Evolutionary conservation across 1,140 invertebrate genomes (phyloP).

Genomic region (Odontomachus brunneus): DNA sequence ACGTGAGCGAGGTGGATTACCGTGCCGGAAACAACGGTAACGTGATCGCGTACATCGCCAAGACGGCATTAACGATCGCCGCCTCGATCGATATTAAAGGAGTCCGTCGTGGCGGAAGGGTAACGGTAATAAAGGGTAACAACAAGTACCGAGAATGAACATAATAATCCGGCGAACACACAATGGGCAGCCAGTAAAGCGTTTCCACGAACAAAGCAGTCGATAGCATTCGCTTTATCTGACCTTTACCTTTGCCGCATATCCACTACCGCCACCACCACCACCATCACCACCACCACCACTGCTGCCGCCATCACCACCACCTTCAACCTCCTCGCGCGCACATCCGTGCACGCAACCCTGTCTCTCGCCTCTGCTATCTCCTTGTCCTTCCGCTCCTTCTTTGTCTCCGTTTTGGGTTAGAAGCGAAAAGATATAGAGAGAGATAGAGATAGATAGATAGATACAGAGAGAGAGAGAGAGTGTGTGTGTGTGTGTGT

Average conservation of each 20-base stretch:
- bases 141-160: constrained; percentile 40
- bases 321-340: constrained; percentile 23
- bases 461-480: no score
- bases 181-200: constrained; percentile 62
- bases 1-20: no score
- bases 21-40: no score
- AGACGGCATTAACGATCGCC: not conserved
- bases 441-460: not conserved
- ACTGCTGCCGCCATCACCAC: constrained; percentile 12
- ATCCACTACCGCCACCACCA: constrained; percentile 41
- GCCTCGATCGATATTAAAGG: no score
- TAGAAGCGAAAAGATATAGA: constrained; percentile 29
- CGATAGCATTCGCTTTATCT: constrained; percentile 68
- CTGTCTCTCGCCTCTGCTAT: constrained; percentile 18
- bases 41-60: not conserved
- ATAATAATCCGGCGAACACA: constrained; percentile 46
- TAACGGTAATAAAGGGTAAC: not conserved
- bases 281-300: constrained; percentile 10
- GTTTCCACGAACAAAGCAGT: constrained; percentile 69
- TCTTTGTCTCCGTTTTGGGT: constrained; percentile 41
- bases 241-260: constrained; percentile 79
- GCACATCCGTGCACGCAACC: constrained; percentile 21
- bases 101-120: not conserved
- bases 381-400: constrained; percentile 6
- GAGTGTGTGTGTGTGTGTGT: no score